A percentile compares a stretch with the other conserved stretches of the same genome.
These are phyloP conservation scores for Platycercus adscitus DNA, from an alignment of 2,113 vertebrate genomes.

Conservation along the genomic window DNA sequence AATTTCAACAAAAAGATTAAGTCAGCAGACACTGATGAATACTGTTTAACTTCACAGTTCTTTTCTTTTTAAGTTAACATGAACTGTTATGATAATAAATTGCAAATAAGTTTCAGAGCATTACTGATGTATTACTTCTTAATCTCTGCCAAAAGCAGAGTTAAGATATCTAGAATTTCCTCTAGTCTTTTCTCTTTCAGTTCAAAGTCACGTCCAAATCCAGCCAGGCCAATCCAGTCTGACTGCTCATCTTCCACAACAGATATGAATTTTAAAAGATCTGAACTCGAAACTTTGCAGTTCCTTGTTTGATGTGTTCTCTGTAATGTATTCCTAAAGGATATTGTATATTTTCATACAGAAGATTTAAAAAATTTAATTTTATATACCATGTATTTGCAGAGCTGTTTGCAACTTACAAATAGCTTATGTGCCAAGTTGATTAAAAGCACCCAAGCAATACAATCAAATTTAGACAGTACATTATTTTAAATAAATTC, in stretches of 20 bases:
- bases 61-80: not conserved
- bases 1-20: not conserved
- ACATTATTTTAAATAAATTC: not conserved
- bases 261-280: not conserved
- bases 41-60: not conserved
- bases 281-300: not conserved
- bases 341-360: not conserved
- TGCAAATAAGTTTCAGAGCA: not conserved
- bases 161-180: not conserved
- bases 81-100: not conserved
- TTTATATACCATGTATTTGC: not conserved
- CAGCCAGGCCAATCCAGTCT: not conserved
- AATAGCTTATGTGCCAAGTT: not conserved
- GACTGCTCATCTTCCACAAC: not conserved
- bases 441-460: not conserved
- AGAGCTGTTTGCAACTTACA: not conserved
- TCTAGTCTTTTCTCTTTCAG: not conserved
- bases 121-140: not conserved
- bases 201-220: not conserved
- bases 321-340: not conserved
- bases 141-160: not conserved
- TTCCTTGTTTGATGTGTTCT: not conserved
- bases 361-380: not conserved
- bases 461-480: not conserved
- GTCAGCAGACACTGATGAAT: not conserved